Percentiles rank a stretch among this genome's conserved stretches.
Conservation (phyloP, 2,797 vertebrate species). For the Stomatorhinus walkeri region DNA sequence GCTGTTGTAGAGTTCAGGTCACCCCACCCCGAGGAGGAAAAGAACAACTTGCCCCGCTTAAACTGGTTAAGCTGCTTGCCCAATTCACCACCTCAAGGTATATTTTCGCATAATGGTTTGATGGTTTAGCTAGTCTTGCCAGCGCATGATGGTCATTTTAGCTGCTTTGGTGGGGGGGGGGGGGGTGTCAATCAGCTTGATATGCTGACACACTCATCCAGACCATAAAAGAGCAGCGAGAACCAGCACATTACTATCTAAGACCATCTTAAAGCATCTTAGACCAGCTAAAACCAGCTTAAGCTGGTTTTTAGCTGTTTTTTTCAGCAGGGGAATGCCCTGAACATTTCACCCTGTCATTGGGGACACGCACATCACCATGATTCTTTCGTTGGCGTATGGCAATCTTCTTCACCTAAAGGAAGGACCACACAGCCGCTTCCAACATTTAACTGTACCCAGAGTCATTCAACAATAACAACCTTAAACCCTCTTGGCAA, state of each 20-base stretch:
- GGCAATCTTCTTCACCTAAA: neutral
- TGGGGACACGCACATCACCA: neutral
- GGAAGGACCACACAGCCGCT: neutral
- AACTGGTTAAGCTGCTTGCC: neutral
- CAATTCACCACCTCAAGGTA: neutral
- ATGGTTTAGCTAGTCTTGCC: neutral
- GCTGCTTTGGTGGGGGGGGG: neutral
- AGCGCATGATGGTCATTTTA: neutral
- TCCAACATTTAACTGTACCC: neutral
- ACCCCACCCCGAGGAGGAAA: slow-evolving; percentile 21
- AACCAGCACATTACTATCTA: neutral
- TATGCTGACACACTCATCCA: neutral
- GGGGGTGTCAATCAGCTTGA: neutral
- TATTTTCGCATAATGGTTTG: neutral
- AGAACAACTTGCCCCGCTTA: neutral
- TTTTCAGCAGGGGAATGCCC: neutral
- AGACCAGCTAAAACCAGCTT: neutral
- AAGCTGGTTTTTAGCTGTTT: neutral
- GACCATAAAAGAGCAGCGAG: neutral
- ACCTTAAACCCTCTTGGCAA: neutral
- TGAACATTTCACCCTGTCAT: neutral
- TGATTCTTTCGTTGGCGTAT: too few relatives aligned
- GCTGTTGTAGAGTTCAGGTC: slow-evolving; percentile 39
- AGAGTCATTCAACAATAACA: neutral
- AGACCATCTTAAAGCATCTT: neutral